Conservation (phyloP, 1,140 invertebrate species). For the Dreissena polymorpha region DNA sequence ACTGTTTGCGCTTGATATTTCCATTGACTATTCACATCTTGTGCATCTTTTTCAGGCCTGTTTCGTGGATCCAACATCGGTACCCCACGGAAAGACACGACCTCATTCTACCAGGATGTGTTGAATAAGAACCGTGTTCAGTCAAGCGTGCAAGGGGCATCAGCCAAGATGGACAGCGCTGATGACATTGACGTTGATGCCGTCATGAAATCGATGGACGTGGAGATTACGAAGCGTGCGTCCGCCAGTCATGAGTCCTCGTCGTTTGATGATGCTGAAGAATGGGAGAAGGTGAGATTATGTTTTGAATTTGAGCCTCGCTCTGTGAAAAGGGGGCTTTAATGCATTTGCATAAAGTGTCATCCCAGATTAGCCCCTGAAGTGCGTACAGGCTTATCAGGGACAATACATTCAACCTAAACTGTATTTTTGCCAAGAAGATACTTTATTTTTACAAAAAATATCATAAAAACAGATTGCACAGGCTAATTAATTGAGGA, state of each 20-base stretch:
- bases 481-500: too few relatives aligned
- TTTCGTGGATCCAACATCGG: conserved; percentile 70
- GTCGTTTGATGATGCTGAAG: conserved; percentile 92
- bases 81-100: conserved; percentile 63
- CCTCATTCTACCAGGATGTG: conserved; percentile 73
- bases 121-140: conserved; percentile 43
- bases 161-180: conserved; percentile 64
- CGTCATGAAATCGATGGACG: conserved; percentile 59
- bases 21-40: too few relatives aligned
- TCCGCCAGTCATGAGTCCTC: conserved; percentile 27
- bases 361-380: too few relatives aligned
- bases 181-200: conserved; percentile 63
- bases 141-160: conserved; percentile 54
- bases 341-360: too few relatives aligned
- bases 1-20: too few relatives aligned
- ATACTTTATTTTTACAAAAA: too few relatives aligned
- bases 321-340: too few relatives aligned
- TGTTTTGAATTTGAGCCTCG: neutral
- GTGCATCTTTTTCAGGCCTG: conserved; percentile 65
- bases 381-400: too few relatives aligned
- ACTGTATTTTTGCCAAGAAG: too few relatives aligned
- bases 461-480: too few relatives aligned
- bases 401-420: too few relatives aligned
- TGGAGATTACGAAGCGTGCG: conserved; percentile 37
- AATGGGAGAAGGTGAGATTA: conserved; percentile 88